Percentiles rank a stretch among this genome's conserved stretches.
These are phyloP conservation scores for Megalopta genalis DNA, from an alignment of 1,140 invertebrate genomes.

Conservation along the genomic window DNA sequence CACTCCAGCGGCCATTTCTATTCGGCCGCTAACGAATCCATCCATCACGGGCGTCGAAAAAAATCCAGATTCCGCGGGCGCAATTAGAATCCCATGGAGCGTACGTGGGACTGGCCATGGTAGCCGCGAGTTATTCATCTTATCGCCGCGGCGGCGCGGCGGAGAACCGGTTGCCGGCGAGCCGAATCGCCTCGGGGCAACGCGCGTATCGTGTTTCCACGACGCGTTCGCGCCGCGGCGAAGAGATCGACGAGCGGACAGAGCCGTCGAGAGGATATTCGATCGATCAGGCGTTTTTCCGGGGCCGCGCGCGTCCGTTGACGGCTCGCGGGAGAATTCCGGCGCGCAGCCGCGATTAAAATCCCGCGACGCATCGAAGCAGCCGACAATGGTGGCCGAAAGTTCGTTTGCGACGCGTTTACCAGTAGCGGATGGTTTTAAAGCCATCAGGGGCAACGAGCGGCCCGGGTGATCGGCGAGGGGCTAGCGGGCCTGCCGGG, in stretches of 20 bases:
- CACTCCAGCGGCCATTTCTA: background rate
- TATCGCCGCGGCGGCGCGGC: background rate
- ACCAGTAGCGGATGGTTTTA: conserved; percentile 60
- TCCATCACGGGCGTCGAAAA: background rate
- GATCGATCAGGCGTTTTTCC: conserved; percentile 25
- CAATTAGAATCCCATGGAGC: conserved; percentile 9
- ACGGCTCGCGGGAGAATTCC: conserved; percentile 33
- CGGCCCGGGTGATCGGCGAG: background rate
- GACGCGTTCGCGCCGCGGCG: background rate
- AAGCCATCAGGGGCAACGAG: conserved; percentile 42
- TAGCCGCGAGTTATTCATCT: background rate
- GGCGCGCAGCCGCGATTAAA: conserved; percentile 54
- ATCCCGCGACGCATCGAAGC: conserved; percentile 52
- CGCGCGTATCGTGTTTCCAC: background rate
- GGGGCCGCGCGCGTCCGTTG: background rate
- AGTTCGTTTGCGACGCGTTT: conserved; percentile 64
- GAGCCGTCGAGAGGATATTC: too few species aligned
- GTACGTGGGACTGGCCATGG: background rate
- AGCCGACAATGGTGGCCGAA: conserved; percentile 57
- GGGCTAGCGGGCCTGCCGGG: background rate
- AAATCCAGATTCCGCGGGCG: conserved; percentile 5
- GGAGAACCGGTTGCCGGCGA: conserved; percentile 10
- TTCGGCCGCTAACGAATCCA: conserved; percentile 1
- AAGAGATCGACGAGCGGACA: background rate
- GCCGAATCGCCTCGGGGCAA: background rate